A percentile compares a stretch with the other conserved stretches of the same genome.
phyloP scores from a whole-genome alignment of 2,113 vertebrate species.

The Sarotherodon lohbergeri region DNA sequence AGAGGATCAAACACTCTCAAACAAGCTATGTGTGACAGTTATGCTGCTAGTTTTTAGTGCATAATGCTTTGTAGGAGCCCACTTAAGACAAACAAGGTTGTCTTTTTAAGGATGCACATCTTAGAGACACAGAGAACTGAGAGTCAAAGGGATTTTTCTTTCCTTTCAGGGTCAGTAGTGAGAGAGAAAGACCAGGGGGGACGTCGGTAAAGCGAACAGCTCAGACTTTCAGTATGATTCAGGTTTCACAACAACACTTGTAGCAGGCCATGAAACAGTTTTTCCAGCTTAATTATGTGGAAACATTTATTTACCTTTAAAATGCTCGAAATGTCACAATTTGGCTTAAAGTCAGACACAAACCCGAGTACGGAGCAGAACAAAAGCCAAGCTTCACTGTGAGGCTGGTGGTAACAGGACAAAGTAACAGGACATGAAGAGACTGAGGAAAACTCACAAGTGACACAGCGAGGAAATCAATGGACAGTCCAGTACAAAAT shows the following conservation, averaged over 20 bases:
- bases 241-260: background rate
- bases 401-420: fast-evolving
- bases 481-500: background rate
- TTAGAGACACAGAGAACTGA: background rate
- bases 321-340: fast-evolving
- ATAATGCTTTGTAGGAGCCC: background rate
- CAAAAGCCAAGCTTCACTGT: background rate
- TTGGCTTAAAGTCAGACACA: background rate
- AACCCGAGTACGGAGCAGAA: background rate
- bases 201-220: background rate
- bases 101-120: background rate
- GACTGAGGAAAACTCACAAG: background rate
- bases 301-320: background rate
- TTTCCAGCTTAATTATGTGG: background rate
- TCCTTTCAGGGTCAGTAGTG: background rate
- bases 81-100: background rate
- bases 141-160: background rate
- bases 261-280: background rate
- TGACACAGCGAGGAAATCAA: background rate
- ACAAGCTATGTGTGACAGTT: background rate
- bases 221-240: background rate
- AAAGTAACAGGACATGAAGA: background rate
- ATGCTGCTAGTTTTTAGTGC: background rate
- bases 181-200: background rate
- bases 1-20: background rate